Evolutionary conservation across 2,888 invertebrate species (phyloP), one percentile per base, ranked within the genome.

Genomic region (Plebejus anna): DNA sequence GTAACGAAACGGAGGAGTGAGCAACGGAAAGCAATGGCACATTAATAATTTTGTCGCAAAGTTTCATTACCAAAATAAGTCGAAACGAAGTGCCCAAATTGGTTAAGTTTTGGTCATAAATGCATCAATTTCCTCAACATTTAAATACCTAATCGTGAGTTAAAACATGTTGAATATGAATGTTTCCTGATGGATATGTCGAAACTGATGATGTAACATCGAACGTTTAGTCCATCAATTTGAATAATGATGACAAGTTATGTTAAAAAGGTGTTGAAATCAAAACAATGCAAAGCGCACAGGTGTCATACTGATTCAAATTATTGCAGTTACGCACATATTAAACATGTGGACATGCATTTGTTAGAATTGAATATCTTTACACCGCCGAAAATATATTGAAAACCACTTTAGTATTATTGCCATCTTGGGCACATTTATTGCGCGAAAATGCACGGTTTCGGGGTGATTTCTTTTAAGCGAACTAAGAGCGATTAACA

Each of bases 281-380:
- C 66, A 66, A 32, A 66, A 66, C 66, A 66, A 66, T 66, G 32
- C 66, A 66, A 1, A 66, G 28, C 36, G 61, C 61, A 66, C 61
- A 66, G 61, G 61, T 66, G 32, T 66, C 13, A 66, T 55, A 55
- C 55, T 55, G 16, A 55, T 55, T 55, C 55, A 4, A 55, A 16
- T 55, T 16, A 55, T 55, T 55, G 16, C 55, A 51, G 4, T 51
- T 13, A 11, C 51, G 2, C 51, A 51, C 51, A 51, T 13, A 51
- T 13, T 4, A 51, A 51, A 51, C 51, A 13, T 51, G 51, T 51
- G 38, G 38, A 6, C 38, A 38, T 38, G 6, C 6, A 38, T 5
- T 38, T 38, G 5, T 38, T 38, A 38, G 38, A 38, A 38, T 38
- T 1, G 38, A 38, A 5, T 38, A 38, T 5, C 38, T 38, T 42